phyloP scores from a whole-genome alignment of 2,888 invertebrate genomes.

The Heliconius erato region DNA sequence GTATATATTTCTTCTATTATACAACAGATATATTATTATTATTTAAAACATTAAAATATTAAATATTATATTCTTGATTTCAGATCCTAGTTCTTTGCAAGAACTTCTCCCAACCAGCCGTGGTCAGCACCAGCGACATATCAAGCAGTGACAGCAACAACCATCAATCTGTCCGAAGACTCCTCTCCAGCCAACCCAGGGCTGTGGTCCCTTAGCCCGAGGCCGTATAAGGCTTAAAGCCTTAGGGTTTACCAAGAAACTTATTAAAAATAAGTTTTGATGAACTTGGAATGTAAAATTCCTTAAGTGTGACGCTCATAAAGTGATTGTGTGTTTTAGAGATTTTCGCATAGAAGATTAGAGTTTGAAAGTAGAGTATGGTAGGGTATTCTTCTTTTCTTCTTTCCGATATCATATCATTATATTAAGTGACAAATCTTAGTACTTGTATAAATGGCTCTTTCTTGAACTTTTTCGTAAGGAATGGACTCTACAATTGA shows the following conservation, averaged over 20 bases:
- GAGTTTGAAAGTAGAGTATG: neutral
- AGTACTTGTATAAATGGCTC: neutral
- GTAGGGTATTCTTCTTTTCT: neutral
- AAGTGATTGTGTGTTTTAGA: conserved; percentile 9
- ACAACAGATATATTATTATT: too few species aligned
- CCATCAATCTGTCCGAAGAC: conserved; percentile 78
- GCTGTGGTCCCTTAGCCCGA: conserved; percentile 78
- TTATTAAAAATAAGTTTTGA: conserved; percentile 9
- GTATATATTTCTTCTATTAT: too few species aligned
- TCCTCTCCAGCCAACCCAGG: conserved; percentile 72
- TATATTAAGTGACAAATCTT: conserved; percentile 10
- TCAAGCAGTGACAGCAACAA: conserved; percentile 83
- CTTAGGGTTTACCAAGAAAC: neutral
- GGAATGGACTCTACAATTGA: neutral
- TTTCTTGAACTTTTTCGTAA: neutral
- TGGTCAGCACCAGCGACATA: conserved; percentile 80
- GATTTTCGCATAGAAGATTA: conserved; percentile 5
- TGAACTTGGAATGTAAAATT: neutral
- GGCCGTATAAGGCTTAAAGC: conserved; percentile 67
- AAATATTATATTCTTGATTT: conserved; percentile 19
- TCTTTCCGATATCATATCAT: neutral
- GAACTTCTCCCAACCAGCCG: conserved; percentile 80
- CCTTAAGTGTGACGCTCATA: neutral
- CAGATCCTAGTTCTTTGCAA: conserved; percentile 81
- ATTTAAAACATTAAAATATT: neutral